These are phyloP conservation scores for Monochamus alternatus DNA, from an alignment of 2,888 invertebrate species.

Conservation along the genomic window DNA sequence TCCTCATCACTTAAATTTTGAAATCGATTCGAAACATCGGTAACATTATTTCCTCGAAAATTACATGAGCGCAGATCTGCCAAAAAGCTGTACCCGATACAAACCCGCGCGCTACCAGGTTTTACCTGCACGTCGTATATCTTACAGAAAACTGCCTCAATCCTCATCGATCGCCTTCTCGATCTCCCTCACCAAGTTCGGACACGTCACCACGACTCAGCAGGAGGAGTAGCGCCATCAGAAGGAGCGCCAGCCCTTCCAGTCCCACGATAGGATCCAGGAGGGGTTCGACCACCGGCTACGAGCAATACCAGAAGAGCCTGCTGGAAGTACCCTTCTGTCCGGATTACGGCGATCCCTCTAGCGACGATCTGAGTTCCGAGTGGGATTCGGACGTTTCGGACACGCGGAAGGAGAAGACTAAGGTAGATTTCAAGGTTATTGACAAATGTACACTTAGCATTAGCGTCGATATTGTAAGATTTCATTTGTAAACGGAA, in stretches of 20 bases:
- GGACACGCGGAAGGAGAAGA: conserved; percentile 65
- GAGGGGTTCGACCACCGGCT: conserved; percentile 71
- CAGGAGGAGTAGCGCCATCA: conserved; percentile 60
- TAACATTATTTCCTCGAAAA: too few species aligned
- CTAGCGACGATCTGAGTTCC: conserved; percentile 91
- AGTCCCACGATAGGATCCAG: conserved; percentile 59
- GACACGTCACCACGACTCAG: conserved; percentile 57
- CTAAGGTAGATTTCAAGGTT: conserved; percentile 22
- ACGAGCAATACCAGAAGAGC: conserved; percentile 86
- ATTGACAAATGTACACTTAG: background rate
- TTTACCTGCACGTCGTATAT: conserved; percentile 17
- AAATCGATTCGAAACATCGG: too few species aligned
- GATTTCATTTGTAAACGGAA: too few species aligned
- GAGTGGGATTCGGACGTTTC: conserved; percentile 92
- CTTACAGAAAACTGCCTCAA: conserved; percentile 54
- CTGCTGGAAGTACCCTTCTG: conserved; percentile 84
- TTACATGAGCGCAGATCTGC: background rate
- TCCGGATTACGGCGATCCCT: conserved; percentile 90
- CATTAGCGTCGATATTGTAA: too few species aligned
- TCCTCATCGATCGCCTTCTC: conserved; percentile 58
- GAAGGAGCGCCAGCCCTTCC: conserved; percentile 62
- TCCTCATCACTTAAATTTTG: too few species aligned
- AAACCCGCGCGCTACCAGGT: background rate
- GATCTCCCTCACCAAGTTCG: conserved; percentile 62
- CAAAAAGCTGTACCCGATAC: background rate